Evolutionary conservation across 2,797 vertebrate genomes (phyloP), one percentile per base, ranked within the genome.

Genomic region (Furcifer pardalis): DNA sequence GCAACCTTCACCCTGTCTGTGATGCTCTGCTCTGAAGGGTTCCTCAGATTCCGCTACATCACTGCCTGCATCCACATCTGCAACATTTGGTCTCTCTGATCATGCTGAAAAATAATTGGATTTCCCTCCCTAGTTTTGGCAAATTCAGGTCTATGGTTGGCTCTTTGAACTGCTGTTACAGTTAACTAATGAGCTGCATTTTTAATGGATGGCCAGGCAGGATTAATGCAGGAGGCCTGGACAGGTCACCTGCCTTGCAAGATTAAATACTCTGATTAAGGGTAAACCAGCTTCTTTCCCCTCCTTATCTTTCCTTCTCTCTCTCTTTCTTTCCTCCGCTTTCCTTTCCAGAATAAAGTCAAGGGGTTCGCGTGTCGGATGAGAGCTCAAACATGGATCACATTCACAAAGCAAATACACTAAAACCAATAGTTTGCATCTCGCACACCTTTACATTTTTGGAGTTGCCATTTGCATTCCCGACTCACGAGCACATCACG

Each of bases 181-280:
- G 0, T 60, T 21, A 63, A 56, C n/a, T 56, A 81, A 81, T 66
- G 63, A 65, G 1, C 37, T 15, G 0, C 23, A 63, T 0, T 30
- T 37, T 27, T 32, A 32, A 81, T 75, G 37, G 35, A 5, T 9
- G 8, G 60, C 65, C 37, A 79, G 32, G 78, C 2, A 65, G 82
- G 52, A 15, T 44, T 37, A 69, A 66, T 10, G 1, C 0, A 0
- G 63, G 73, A n/a, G 6, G 25, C 8, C 1, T 30, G 0, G 0
- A 35, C 76, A 40, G 37, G 59, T 59, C 8, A 35, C 25, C 65
- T 85, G 86, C 74, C 27, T 73, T 2, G 7, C 12, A n/a, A 5
- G 5, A 83, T 32, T 9, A 72, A 79, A 49, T 79, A 60, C 2
- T 88, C 42, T 79, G 89, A 46, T 86, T 77, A 0, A 79, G 44